Evolutionary conservation across 1,140 invertebrate species (phyloP).

Genomic region (Melitaea cinxia): DNA sequence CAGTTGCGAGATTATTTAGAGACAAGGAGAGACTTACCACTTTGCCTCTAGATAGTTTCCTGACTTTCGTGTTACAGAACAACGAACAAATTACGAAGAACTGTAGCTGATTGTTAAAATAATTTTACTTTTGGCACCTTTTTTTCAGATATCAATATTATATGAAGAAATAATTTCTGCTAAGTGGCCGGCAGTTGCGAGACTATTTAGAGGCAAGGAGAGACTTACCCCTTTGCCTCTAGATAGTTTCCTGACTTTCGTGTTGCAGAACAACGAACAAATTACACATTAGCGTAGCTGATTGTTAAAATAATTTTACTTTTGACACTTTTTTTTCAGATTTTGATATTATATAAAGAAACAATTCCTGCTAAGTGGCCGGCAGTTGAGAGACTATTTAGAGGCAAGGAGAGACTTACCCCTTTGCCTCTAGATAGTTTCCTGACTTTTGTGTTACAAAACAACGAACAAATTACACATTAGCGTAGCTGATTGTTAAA

Average conservation of each 20-base stretch:
- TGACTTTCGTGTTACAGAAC: not conserved
- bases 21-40: too few relatives aligned
- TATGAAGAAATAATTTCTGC: too few relatives aligned
- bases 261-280: not conserved
- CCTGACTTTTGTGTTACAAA: not conserved
- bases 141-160: too few relatives aligned
- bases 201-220: constrained; percentile 5
- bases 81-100: too few relatives aligned
- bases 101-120: too few relatives aligned
- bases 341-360: too few relatives aligned
- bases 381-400: constrained; percentile 1
- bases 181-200: not conserved
- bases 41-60: constrained; percentile 1
- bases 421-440: constrained; percentile 18
- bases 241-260: not conserved
- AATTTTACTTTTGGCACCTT: too few relatives aligned
- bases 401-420: not conserved
- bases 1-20: not conserved
- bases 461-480: too few relatives aligned
- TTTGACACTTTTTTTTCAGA: not conserved
- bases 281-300: not conserved
- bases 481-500: too few relatives aligned
- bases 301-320: not conserved
- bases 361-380: too few relatives aligned
- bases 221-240: constrained; percentile 3